Base-by-base conservation (phyloP, 1,140 invertebrate genomes). In the Ctenoplectra terminalis region DNA sequence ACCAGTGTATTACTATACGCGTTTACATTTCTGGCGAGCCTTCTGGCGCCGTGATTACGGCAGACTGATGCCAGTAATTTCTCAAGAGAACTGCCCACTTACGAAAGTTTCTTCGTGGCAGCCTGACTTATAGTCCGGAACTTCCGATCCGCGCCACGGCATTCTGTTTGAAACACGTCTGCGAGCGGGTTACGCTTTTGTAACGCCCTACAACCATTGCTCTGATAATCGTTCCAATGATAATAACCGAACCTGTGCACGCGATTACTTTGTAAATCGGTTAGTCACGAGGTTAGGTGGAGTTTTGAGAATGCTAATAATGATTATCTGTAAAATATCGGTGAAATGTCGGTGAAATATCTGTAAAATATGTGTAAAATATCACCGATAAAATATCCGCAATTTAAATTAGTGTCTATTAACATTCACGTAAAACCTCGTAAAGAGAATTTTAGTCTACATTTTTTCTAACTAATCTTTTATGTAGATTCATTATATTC, bases 21-120 rank as follows among this genome's bases (percentile, higher is more conserved):
- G 82, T 87, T 87, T 87, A 84, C 82, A 87, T 84, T 77, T 87
- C 82, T 78, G 71, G 72, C 77, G 56, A 74, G 69, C 72, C 81
- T 58, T 74, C 52, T 78, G 64, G 82, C 81, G 76, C 87, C 73
- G 75, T 85, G 86, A 88, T 88, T 88, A 88, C 83, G 84, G 74
- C 83, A 75, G 87, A 88, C 75, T 78, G 81, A 88, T 88, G 87
- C 67, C 60, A 78, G 80, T 83, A 81, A 88, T 88, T 86, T 86
- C 87, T 88, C 87, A 81, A 23, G 76, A 78, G 81, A 88, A 88
- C 87, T 88, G 84, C 87, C 86, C 80, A 85, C 83, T 88, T 88
- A 83, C 76, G 67, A 78, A 88, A 88, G 83, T 88, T 88, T 88
- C 83, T 76, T 74, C 64, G 63, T 60, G 69, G 63, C 46, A 69